Percentiles rank a stretch among this genome's conserved stretches.
phyloP scores from a whole-genome alignment of 2,797 vertebrate genomes.

The Taeniopygia guttata region DNA sequence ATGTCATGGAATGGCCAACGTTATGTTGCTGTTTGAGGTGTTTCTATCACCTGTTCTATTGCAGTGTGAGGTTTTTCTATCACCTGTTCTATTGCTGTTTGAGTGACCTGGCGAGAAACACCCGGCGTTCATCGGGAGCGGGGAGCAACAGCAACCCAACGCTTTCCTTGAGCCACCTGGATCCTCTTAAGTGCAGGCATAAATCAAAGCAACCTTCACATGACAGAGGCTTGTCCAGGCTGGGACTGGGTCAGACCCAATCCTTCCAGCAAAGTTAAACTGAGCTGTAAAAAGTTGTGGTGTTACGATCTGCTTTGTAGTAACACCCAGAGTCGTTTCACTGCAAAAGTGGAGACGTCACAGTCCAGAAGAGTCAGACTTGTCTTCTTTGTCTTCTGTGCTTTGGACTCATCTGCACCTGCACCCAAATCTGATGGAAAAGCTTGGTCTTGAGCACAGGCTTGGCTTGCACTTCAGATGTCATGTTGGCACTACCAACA shows the following conservation, averaged over 20 bases:
- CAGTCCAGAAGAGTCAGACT: neutral
- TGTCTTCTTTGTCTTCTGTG: neutral
- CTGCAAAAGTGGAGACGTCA: neutral
- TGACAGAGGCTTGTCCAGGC: neutral
- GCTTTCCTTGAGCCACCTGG: neutral
- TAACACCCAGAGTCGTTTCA: neutral
- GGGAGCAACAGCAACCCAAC: rapidly evolving
- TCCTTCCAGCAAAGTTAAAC: neutral
- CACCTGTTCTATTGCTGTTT: neutral
- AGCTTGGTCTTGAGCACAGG: neutral
- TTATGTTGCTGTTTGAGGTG: neutral
- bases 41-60: neutral
- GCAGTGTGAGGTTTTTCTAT: neutral
- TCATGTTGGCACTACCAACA: neutral
- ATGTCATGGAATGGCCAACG: neutral
- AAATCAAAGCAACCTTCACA: neutral
- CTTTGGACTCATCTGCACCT: neutral
- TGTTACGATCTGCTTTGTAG: neutral
- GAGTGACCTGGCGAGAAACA: neutral
- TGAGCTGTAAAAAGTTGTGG: neutral
- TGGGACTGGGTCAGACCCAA: neutral
- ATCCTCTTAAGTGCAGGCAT: neutral
- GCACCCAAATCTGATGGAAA: neutral
- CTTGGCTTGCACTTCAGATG: neutral
- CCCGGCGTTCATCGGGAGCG: rapidly evolving